Evolutionary conservation across 2,113 vertebrate genomes (phyloP).

Genomic region (Herpailurus yagouaroundi): DNA sequence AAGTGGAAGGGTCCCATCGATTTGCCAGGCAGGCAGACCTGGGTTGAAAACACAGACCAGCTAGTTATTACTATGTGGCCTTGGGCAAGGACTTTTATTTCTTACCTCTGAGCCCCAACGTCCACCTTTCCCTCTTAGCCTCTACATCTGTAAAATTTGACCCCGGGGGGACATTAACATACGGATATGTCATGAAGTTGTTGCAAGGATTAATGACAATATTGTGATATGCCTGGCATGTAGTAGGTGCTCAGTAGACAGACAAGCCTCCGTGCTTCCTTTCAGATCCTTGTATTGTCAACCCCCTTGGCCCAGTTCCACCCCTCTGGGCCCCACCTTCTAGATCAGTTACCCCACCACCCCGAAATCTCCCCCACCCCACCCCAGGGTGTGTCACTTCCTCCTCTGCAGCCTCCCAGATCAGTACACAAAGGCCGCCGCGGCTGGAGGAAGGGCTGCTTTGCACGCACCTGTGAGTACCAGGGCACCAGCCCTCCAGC

Average conservation of each 20-base stretch:
- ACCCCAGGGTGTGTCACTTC: constrained; percentile 79
- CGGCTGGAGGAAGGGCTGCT: constrained; percentile 65
- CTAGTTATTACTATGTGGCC: background rate
- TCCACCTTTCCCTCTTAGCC: background rate
- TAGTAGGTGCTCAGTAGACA: background rate
- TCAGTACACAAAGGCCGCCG: constrained; percentile 61
- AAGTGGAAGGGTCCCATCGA: background rate
- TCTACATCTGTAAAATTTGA: background rate
- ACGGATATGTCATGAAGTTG: background rate
- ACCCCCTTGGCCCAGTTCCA: background rate
- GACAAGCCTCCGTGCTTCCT: background rate
- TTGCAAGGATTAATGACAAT: background rate
- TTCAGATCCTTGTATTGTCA: background rate
- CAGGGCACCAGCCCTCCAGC: constrained; percentile 16
- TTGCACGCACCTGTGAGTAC: constrained; percentile 76
- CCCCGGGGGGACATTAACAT: no score
- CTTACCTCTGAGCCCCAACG: background rate
- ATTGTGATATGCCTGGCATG: no score
- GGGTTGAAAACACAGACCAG: background rate
- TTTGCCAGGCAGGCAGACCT: background rate
- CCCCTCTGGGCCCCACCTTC: constrained; percentile 46
- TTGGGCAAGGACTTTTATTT: background rate
- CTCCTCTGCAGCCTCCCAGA: constrained; percentile 66
- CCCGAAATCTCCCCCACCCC: constrained; percentile 20
- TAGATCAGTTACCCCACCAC: constrained; percentile 43